Base-by-base conservation (phyloP, 1,140 invertebrate species). In the Cydia fagiglandana region DNA sequence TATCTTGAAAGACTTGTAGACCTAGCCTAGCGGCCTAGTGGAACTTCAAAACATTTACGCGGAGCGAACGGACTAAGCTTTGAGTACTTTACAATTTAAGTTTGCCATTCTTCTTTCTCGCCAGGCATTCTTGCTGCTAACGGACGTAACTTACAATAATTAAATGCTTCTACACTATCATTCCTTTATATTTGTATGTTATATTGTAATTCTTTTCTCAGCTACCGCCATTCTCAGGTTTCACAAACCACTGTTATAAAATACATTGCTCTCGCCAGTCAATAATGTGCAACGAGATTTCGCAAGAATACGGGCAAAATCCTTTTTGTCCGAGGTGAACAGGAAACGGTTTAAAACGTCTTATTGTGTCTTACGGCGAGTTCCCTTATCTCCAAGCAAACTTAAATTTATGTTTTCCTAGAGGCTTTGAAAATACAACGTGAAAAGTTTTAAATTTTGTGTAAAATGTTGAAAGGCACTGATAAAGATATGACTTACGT, bases 321-420 rank as follows among this genome's bases (percentile, higher is more conserved):
- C 38, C 66, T 70, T 70, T 64, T 70, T 70, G 66, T 70, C 30
- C 66, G 66, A 70, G 56, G 34, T 38, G 66, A 70, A 70, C 66
- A 38, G 34, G 24, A 70, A 70, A 70, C 66, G 66, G 66, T 70
- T 70, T 70, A 45, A 70, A 70, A 70, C 30, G 66, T 70, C 66
- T 70, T 70, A 70, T 70, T 70, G 30, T 70, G 66, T 70, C 66
- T 70, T 70, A 70, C 38, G 38, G 66, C 66, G 66, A 41, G 66
- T 70, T 70, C 38, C 34, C 66, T 70, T 70, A 70, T 70, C 66
- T 70, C n/a, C n/a, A 30, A 70, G 34, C 66, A 70, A 70, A 70
- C 66, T 70, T 70, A 70, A 70, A 70, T 70, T 70, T 70, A 70
- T 70, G 66, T 41, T 70, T 70, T 70, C 66, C 66, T 70, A 17